Conservation (phyloP, 2,113 vertebrate genomes). For the Cyprinodon brontotheroides region DNA sequence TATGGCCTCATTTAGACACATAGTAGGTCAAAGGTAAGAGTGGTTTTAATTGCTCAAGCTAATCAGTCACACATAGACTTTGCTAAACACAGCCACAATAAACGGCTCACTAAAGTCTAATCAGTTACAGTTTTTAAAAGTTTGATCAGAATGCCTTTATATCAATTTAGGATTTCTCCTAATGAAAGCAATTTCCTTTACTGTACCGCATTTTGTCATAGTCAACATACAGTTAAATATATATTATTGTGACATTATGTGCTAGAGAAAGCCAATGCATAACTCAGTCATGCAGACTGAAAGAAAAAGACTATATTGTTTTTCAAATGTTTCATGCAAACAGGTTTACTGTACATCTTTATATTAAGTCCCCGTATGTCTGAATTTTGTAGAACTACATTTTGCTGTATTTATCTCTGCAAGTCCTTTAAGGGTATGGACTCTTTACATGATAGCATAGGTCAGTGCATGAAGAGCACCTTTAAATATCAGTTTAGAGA, state of each 20-base stretch:
- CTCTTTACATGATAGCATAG: neutral
- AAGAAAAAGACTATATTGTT: neutral
- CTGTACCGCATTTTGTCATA: neutral
- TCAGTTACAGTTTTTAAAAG: constrained; percentile 1
- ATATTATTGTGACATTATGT: neutral
- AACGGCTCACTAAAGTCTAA: constrained; percentile 20
- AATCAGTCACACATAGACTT: constrained; percentile 60
- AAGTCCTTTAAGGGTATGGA: neutral
- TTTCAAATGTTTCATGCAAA: neutral
- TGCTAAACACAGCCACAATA: constrained; percentile 18
- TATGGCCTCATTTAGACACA: constrained; percentile 43
- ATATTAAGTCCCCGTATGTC: no score
- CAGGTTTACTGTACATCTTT: no score
- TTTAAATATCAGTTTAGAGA: no score
- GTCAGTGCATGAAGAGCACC: neutral
- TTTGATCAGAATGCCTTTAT: neutral
- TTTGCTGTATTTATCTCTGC: neutral
- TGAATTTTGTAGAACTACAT: neutral
- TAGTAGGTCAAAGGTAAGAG: constrained; percentile 31
- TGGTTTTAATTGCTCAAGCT: constrained; percentile 64
- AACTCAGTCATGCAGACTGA: neutral
- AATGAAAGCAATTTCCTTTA: neutral
- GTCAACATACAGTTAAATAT: neutral
- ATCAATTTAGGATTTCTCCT: neutral
- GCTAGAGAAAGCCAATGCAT: no score